Conservation (phyloP, 2,113 vertebrate species). For the Chloebia gouldiae region DNA sequence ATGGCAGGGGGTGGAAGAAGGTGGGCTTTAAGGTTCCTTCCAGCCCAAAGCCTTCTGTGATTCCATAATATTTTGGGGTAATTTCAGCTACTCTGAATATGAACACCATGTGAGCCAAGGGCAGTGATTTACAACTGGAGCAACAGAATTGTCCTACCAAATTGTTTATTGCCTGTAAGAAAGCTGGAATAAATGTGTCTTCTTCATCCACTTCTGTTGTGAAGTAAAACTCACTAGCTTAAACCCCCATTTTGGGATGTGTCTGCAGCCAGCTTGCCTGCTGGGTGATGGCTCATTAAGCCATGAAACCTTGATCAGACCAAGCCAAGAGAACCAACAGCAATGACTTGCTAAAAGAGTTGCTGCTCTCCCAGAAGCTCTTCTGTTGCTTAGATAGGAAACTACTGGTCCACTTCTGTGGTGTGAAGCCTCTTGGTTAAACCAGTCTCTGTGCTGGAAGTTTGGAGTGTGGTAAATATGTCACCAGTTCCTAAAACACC, state of each 20-base stretch:
- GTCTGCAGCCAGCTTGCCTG: neutral
- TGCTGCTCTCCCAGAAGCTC: neutral
- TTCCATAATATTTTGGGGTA: neutral
- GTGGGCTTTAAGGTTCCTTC: neutral
- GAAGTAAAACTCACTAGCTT: neutral
- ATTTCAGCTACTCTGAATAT: neutral
- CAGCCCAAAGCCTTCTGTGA: neutral
- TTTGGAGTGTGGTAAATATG: neutral
- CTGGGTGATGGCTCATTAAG: neutral
- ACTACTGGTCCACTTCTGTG: neutral
- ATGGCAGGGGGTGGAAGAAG: accelerated
- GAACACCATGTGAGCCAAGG: neutral
- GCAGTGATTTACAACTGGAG: neutral
- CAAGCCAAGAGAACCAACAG: neutral
- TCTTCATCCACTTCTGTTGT: neutral
- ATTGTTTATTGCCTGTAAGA: neutral
- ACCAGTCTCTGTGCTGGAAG: neutral
- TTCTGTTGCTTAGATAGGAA: neutral
- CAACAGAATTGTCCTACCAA: neutral
- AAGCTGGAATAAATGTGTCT: neutral
- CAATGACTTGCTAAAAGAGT: neutral
- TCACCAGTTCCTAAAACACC: neutral
- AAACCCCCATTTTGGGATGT: neutral
- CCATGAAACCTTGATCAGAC: neutral
- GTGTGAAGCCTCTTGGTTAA: neutral